Percentiles rank a stretch among this genome's conserved stretches.
phyloP scores from a whole-genome alignment of 2,888 invertebrate species.

The Lithophane semibrunnea region DNA sequence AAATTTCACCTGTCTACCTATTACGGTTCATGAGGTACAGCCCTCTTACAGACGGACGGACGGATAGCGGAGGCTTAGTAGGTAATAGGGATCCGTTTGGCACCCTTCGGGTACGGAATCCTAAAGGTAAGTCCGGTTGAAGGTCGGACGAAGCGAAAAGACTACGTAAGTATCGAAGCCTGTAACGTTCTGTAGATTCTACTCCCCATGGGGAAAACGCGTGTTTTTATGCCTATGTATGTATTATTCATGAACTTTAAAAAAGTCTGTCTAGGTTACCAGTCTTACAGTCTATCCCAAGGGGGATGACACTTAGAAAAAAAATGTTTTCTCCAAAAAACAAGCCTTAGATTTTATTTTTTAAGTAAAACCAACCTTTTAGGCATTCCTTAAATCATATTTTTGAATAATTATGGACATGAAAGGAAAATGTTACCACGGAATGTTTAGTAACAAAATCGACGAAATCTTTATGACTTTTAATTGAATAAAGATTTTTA shows the following conservation, averaged over 20 bases:
- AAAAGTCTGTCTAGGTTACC: constrained; percentile 32
- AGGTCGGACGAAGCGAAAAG: not conserved
- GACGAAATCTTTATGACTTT: constrained; percentile 48
- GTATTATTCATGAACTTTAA: constrained; percentile 41
- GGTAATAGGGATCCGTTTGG: no score
- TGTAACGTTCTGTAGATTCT: not conserved
- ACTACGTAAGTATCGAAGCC: not conserved
- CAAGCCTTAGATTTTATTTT: not conserved
- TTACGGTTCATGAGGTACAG: no score
- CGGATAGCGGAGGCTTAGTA: no score
- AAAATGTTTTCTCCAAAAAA: constrained; percentile 7
- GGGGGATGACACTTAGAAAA: not conserved
- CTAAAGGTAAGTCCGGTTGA: not conserved
- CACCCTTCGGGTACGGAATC: no score
- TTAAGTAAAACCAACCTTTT: not conserved
- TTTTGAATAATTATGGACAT: not conserved
- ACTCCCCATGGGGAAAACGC: not conserved
- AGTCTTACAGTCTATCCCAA: constrained; percentile 15
- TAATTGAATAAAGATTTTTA: constrained; percentile 42
- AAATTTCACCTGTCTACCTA: no score
- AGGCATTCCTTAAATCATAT: not conserved
- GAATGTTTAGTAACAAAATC: not conserved
- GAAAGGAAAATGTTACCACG: constrained; percentile 1
- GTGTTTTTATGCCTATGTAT: constrained; percentile 11
- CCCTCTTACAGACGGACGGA: no score